phyloP scores from a whole-genome alignment of 1,140 invertebrate species.

The Dendrolimus kikuchii region DNA sequence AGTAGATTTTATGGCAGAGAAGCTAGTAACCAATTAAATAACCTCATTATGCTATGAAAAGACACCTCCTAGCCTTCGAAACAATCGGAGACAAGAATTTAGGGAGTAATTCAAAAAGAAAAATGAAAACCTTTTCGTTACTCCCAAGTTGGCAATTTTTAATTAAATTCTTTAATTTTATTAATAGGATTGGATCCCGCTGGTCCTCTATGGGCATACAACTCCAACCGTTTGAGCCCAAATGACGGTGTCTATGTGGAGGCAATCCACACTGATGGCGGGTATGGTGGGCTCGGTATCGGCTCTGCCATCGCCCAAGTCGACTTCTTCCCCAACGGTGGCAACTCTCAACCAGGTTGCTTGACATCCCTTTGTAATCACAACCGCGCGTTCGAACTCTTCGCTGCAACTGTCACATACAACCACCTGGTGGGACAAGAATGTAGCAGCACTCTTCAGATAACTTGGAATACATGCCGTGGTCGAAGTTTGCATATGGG shows the following conservation, averaged over 20 bases:
- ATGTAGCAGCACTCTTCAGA: constrained; percentile 23
- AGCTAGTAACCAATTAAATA: too few species aligned
- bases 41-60: too few species aligned
- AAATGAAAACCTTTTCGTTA: too few species aligned
- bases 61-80: too few species aligned
- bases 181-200: constrained; percentile 81
- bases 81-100: too few species aligned
- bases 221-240: constrained; percentile 64
- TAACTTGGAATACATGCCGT: constrained; percentile 27
- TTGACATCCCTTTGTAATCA: constrained; percentile 74
- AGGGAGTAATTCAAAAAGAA: too few species aligned
- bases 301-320: constrained; percentile 70
- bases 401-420: constrained; percentile 51
- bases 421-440: constrained; percentile 30
- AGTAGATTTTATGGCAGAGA: too few species aligned
- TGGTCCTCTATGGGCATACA: constrained; percentile 73
- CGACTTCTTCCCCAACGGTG: constrained; percentile 88
- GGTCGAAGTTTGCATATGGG: constrained; percentile 29
- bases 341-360: constrained; percentile 68
- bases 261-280: constrained; percentile 82
- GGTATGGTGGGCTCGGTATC: constrained; percentile 74
- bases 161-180: constrained; percentile 38
- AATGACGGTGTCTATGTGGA: constrained; percentile 77
- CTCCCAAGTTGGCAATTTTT: too few species aligned
- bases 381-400: constrained; percentile 74